Evolutionary conservation across 2,888 invertebrate species (phyloP).

Genomic region (Cephus sareptanus): DNA sequence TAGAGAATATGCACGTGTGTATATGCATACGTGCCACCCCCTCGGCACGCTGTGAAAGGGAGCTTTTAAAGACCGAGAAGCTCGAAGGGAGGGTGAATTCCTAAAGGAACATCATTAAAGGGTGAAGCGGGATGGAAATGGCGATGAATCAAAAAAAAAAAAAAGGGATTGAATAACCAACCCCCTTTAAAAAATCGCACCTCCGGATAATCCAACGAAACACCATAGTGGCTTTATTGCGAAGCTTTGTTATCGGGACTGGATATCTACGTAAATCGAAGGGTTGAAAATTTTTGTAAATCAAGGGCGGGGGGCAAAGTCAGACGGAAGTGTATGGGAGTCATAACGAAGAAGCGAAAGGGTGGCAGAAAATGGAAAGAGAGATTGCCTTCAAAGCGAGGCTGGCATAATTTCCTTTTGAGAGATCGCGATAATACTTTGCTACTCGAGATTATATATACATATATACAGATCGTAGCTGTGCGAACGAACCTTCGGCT

Average conservation of each 20-base stretch:
- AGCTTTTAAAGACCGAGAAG: not conserved
- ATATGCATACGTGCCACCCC: no score
- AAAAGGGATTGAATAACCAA: not conserved
- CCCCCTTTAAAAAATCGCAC: not conserved
- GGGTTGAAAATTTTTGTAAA: not conserved
- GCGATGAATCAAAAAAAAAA: not conserved
- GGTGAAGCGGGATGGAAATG: not conserved
- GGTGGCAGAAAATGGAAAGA: not conserved
- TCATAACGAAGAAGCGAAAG: not conserved
- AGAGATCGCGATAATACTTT: not conserved
- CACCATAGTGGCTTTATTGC: not conserved
- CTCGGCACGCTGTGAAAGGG: not conserved
- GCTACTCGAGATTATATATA: not conserved
- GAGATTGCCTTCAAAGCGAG: not conserved
- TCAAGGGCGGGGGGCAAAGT: not conserved
- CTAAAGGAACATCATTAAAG: not conserved
- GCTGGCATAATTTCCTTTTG: not conserved
- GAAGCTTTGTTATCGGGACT: not conserved
- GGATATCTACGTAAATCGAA: not conserved
- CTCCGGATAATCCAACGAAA: not conserved
- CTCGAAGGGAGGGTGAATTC: not conserved
- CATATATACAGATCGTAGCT: not conserved
- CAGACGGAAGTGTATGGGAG: not conserved
- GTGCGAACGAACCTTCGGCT: no score
- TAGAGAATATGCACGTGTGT: no score